Base-by-base conservation (phyloP, 2,113 vertebrate genomes). In the Urocynchramus pylzowi region DNA sequence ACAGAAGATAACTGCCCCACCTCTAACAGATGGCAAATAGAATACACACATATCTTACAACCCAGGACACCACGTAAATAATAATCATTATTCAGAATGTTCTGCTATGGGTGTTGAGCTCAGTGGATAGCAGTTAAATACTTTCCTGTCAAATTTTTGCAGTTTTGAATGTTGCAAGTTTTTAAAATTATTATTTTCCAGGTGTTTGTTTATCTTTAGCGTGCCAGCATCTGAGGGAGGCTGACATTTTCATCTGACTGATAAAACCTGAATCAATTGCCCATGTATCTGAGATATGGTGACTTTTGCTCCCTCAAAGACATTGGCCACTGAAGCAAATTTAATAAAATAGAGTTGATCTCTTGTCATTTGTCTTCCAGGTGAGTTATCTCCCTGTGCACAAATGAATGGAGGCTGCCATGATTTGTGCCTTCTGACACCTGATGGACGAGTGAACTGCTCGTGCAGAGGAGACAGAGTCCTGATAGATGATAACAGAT, bases 401-500 rank as follows among this genome's bases (percentile, higher is more conserved):
- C 96, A 98, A 84, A 91, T 98, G 97, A 99, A 99, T 65, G 99
- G 99, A 95, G 99, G 99, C 44, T 99, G 99, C 60, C 98, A 99
- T 82, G 99, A 99, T 97, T 98, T 99, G 68, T 99, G 99, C 84
- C 98, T 99, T 70, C 97, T 99, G 95, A 99, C 99, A 44, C 98
- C 99, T 44, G 96, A 99, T 4, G 99, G 99, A 44, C 98, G 97
- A 96, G 98, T 99, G 85, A 99, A 99, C 93, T 99, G 99, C 93
- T 99, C 98, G 5, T 99, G 99, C 87, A 97, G 99, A 54, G 99
- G 99, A 93, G 99, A 99, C 59, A 98, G 99, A 87, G 95, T 99
- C 91, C 97, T 99, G 83, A 89, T 99, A 81, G 98, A 99, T 90
- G 98, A 99, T 98, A 99, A 99, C 99, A 98, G 99, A 99, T 99